A percentile compares a stretch with the other conserved stretches of the same genome.
Evolutionary conservation across 2,113 vertebrate genomes (phyloP).

Genomic region (Thomomys bottae): DNA sequence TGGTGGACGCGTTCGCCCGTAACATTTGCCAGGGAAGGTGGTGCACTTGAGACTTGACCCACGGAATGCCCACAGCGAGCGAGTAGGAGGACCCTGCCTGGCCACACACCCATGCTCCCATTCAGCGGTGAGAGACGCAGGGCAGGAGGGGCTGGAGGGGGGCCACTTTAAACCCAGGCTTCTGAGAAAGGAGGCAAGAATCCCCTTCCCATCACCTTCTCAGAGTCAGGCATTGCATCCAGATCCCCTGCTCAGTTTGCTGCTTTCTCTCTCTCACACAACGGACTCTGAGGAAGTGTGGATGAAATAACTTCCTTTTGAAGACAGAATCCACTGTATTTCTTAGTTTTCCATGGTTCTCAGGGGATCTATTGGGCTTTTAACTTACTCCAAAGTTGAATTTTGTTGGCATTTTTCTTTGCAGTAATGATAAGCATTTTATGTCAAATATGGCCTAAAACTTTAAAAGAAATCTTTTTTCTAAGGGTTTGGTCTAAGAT

Average conservation of each 20-base stretch:
- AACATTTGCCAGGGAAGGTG: slow-evolving; percentile 40
- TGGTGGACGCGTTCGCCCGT: slow-evolving; percentile 5
- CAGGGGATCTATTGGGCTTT: not conserved
- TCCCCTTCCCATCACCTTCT: not conserved
- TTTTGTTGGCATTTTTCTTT: slow-evolving; percentile 41
- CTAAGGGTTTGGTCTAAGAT: no score
- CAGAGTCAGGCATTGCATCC: not conserved
- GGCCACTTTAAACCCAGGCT: not conserved
- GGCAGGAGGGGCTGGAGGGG: not conserved
- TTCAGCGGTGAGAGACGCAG: not conserved
- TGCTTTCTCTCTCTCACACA: not conserved
- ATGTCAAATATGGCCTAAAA: not conserved
- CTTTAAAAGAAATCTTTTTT: not conserved
- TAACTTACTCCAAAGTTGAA: slow-evolving; percentile 10
- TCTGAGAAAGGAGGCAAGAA: not conserved
- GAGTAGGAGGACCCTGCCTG: not conserved
- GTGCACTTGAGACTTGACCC: slow-evolving; percentile 5
- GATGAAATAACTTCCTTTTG: not conserved
- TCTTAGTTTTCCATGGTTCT: slow-evolving; percentile 22
- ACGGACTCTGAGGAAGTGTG: not conserved
- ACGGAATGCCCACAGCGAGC: not conserved
- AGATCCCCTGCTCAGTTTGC: not conserved
- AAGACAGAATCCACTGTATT: not conserved
- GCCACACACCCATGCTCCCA: not conserved
- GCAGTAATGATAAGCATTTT: slow-evolving; percentile 25